These are phyloP conservation scores for Acanthoscelides obtectus DNA, from an alignment of 2,888 invertebrate species.

Conservation along the genomic window DNA sequence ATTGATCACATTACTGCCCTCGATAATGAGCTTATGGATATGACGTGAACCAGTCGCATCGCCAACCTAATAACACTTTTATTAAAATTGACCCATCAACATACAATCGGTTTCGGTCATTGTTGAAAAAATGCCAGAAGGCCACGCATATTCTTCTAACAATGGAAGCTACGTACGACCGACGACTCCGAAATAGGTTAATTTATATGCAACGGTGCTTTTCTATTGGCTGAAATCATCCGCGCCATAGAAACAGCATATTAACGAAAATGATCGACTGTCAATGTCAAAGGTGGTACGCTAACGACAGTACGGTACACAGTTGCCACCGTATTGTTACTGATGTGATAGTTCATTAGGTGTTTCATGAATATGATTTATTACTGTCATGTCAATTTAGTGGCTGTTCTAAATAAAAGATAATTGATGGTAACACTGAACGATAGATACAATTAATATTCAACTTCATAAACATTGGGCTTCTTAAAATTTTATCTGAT, in stretches of 20 bases:
- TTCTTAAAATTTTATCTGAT: too few species aligned
- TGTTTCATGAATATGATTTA: too few species aligned
- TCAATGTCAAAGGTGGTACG: neutral
- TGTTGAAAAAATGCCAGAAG: neutral
- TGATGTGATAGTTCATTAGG: too few species aligned
- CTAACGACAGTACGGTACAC: neutral
- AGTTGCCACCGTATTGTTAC: neutral
- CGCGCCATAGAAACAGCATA: neutral
- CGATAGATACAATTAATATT: neutral
- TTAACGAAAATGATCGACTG: neutral
- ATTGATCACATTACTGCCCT: too few species aligned
- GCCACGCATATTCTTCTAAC: neutral
- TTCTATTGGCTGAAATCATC: neutral
- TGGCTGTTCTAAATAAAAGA: too few species aligned
- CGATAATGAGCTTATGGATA: too few species aligned
- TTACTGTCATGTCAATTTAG: too few species aligned
- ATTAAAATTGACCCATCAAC: neutral
- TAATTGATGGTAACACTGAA: neutral
- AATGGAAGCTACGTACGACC: neutral
- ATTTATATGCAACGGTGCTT: neutral
- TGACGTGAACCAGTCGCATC: neutral
- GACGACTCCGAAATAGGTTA: neutral
- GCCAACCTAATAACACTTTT: neutral
- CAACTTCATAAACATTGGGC: too few species aligned
- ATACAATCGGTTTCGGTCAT: neutral